A percentile compares a stretch with the other conserved stretches of the same genome.
phyloP scores from a whole-genome alignment of 2,113 vertebrate genomes.

The Cyphomyrus plagiostoma region DNA sequence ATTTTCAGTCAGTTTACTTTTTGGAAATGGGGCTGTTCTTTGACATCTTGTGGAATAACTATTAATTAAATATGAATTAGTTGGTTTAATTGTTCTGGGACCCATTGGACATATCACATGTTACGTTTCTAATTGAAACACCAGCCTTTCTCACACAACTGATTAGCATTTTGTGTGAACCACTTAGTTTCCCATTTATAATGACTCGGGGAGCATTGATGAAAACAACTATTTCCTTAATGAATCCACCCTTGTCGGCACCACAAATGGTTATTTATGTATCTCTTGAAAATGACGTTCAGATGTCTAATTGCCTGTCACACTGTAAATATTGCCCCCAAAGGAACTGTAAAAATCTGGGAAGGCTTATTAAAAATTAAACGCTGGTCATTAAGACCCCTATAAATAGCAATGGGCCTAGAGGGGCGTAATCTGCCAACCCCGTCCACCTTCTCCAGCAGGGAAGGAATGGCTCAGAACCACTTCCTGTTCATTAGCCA shows the following conservation, averaged over 20 bases:
- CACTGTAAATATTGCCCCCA: constrained; percentile 1
- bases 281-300: background rate
- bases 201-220: background rate
- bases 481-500: background rate
- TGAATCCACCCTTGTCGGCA: background rate
- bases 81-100: background rate
- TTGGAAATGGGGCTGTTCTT: background rate
- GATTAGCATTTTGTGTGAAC: background rate
- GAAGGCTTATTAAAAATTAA: constrained; percentile 8
- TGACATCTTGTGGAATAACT: background rate
- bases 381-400: background rate
- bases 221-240: background rate
- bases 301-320: background rate
- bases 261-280: background rate
- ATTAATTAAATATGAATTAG: background rate
- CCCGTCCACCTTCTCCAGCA: background rate
- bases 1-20: background rate
- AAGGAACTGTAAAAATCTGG: background rate
- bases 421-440: background rate
- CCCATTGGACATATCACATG: background rate
- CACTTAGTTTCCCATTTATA: background rate
- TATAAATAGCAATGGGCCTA: background rate
- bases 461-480: background rate
- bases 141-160: background rate
- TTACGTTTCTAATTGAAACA: background rate